These are phyloP conservation scores for Hypselothyrea guttata DNA, from an alignment of 2,888 invertebrate genomes.

Conservation along the genomic window DNA sequence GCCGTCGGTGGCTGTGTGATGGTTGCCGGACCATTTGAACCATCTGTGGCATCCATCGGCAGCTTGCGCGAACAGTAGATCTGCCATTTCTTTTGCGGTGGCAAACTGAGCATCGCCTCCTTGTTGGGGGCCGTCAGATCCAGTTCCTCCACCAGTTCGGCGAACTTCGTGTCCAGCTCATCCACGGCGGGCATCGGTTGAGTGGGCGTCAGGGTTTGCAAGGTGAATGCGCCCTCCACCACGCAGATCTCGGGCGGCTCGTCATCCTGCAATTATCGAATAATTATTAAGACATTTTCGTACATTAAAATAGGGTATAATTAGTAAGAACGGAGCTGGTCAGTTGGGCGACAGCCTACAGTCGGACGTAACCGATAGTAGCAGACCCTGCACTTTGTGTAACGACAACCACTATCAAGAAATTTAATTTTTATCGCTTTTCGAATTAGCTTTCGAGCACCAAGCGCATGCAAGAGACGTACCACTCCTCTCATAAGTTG, in stretches of 20 bases:
- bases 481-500: too few species aligned
- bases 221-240: slow-evolving; percentile 93
- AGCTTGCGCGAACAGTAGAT: slow-evolving; percentile 95
- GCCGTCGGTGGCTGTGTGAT: slow-evolving; percentile 90
- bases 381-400: too few species aligned
- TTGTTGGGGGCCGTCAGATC: slow-evolving; percentile 96
- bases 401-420: too few species aligned
- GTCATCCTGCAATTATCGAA: too few species aligned
- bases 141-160: slow-evolving; percentile 96
- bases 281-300: too few species aligned
- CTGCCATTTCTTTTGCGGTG: slow-evolving; percentile 98
- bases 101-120: slow-evolving; percentile 95
- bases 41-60: slow-evolving; percentile 85
- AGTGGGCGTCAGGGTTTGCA: slow-evolving; percentile 95
- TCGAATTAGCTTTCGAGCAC: too few species aligned
- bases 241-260: slow-evolving; percentile 98
- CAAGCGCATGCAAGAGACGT: too few species aligned
- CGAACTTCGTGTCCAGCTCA: slow-evolving; percentile 96
- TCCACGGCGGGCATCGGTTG: slow-evolving; percentile 96
- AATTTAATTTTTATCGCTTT: too few species aligned
- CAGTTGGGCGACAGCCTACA: too few species aligned
- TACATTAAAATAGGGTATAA: too few species aligned
- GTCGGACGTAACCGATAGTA: too few species aligned
- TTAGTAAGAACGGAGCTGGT: too few species aligned
- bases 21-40: slow-evolving; percentile 83